Evolutionary conservation across 2,797 vertebrate genomes (phyloP), one percentile per base, ranked within the genome.

Genomic region (Notolabrus celidotus): DNA sequence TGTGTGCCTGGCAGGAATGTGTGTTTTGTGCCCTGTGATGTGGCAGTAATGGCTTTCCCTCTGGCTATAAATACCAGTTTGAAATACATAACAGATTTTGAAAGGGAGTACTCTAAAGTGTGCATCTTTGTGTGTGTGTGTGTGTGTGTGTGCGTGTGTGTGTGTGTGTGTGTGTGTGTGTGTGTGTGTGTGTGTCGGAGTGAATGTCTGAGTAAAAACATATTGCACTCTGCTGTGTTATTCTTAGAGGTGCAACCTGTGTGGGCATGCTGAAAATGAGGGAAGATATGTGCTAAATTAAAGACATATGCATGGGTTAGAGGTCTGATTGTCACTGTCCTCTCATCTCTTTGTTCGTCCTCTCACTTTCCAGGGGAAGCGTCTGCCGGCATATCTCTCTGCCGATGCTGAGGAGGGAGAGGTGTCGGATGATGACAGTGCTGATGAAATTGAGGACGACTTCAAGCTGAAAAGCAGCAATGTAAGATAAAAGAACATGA

Each of bases 391-490:
- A 49, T 96, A 96, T 87, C 94, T 99, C 71, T 96, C 94, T 53
- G 96, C 95, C 0, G 98, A 99, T 33, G 97, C 93, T 0, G 97
- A 99, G 79, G 98, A 99, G 88, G 98, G 98, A 11, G 98, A 99
- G 68, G 98, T 99, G 62, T 99, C 98, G 0, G 98, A 98, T 29
- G 98, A 99, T 79, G 98, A 99, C 81, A 99, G 97, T 0, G 98
- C 98, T 7, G 97, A 99, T 88, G 98, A 99, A 88, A 98, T 99
- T 22, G 97, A 99, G 90, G 98, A 99, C 0, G 97, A 99, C 74
- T 99, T 97, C 94, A 99, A 99, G 79, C 91, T 99, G 55, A 98
- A 96, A 77, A 89, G 94, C 79, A 96, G 93, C 78, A 96, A 94
- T 68, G 98, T 99, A 93, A 93, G 96, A 91, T 2, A 16, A 49